Conservation (phyloP, 2,888 invertebrate species). For the Chirona hameri region DNA sequence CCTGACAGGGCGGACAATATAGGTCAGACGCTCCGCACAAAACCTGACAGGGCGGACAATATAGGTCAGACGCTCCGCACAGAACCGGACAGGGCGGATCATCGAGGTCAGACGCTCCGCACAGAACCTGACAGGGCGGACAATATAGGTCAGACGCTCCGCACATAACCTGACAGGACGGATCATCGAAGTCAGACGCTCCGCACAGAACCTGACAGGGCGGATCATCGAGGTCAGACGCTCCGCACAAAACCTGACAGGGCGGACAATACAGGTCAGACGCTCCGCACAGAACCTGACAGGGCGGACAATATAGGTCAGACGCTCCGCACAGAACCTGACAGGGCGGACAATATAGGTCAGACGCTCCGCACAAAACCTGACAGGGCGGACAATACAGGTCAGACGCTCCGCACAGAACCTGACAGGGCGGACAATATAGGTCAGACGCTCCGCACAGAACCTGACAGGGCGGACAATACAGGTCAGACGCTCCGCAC, state of each 20-base stretch:
- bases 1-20: slow-evolving; percentile 43
- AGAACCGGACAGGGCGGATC: slow-evolving; percentile 59
- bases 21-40: neutral
- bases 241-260: slow-evolving; percentile 77
- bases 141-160: neutral
- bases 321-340: neutral
- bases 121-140: slow-evolving; percentile 63
- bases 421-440: slow-evolving; percentile 43
- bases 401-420: slow-evolving; percentile 91
- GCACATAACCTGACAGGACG: neutral
- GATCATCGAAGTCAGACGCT: too few species aligned
- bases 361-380: slow-evolving; percentile 89
- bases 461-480: neutral
- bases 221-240: slow-evolving; percentile 79
- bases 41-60: slow-evolving; percentile 58
- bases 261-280: slow-evolving; percentile 59
- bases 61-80: slow-evolving; percentile 84
- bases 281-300: slow-evolving; percentile 84
- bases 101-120: slow-evolving; percentile 79
- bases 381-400: slow-evolving; percentile 51
- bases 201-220: slow-evolving; percentile 51
- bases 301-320: neutral
- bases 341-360: slow-evolving; percentile 68
- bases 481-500: too few species aligned
- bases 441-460: neutral